phyloP scores from a whole-genome alignment of 1,140 invertebrate genomes.

The Archivesica marissinica region DNA sequence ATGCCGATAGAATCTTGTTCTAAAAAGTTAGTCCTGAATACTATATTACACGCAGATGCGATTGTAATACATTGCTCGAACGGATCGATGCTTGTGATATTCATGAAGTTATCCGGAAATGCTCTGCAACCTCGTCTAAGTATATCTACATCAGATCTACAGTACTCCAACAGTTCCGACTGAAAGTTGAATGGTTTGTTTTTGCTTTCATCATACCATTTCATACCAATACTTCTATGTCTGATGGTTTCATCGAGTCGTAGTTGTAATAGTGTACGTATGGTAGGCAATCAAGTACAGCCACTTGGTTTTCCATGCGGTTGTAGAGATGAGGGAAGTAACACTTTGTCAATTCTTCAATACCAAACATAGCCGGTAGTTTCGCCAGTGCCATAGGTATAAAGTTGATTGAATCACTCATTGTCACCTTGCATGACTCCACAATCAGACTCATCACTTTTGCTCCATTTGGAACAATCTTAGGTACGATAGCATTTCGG shows the following conservation, averaged over 20 bases:
- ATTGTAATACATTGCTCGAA: constrained; percentile 20
- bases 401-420: constrained; percentile 54
- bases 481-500: not conserved
- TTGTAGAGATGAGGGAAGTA: constrained; percentile 59
- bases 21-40: constrained; percentile 36
- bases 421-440: not conserved
- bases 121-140: not conserved
- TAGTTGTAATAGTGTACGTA: constrained; percentile 20
- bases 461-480: not conserved
- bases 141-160: constrained; percentile 54
- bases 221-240: constrained; percentile 42
- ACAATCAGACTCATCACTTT: not conserved
- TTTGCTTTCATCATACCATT: constrained; percentile 37
- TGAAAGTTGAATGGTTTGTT: constrained; percentile 39
- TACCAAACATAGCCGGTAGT: constrained; percentile 37
- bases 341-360: constrained; percentile 38
- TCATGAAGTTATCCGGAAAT: not conserved
- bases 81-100: constrained; percentile 9
- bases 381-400: constrained; percentile 45
- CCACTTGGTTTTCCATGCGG: constrained; percentile 7
- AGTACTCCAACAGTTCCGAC: constrained; percentile 19
- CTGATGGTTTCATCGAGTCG: constrained; percentile 6
- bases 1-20: not conserved
- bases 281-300: not conserved
- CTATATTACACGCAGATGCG: constrained; percentile 26